A percentile compares a stretch with the other conserved stretches of the same genome.
These are phyloP conservation scores for Alosa sapidissima DNA, from an alignment of 2,797 vertebrate genomes.

Conservation along the genomic window DNA sequence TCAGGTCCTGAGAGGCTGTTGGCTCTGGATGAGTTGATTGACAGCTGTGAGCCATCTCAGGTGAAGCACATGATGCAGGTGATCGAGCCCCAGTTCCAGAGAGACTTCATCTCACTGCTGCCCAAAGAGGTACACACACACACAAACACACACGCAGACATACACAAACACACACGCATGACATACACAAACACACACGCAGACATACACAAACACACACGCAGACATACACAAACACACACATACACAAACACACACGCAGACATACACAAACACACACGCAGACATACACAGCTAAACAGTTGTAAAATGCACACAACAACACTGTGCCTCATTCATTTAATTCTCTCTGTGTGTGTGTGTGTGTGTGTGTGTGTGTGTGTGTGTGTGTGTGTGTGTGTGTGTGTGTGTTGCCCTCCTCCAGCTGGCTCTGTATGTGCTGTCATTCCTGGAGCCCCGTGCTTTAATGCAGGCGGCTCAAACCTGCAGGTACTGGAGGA, in stretches of 20 bases:
- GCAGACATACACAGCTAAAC: too few species aligned
- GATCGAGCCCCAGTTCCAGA: slow-evolving; percentile 94
- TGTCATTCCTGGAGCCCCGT: slow-evolving; percentile 91
- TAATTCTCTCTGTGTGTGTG: neutral
- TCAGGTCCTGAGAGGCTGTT: slow-evolving; percentile 90
- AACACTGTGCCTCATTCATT: neutral
- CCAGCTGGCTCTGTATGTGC: slow-evolving; percentile 89
- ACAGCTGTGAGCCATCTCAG: slow-evolving; percentile 90
- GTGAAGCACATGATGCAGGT: slow-evolving; percentile 98
- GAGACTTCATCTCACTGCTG: slow-evolving; percentile 95
- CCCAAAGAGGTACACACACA: slow-evolving; percentile 86
- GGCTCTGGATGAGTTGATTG: slow-evolving; percentile 92
- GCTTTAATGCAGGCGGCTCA: slow-evolving; percentile 92
- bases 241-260: too few species aligned
- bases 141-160: neutral
- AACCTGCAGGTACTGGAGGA: slow-evolving; percentile 94
- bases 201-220: slow-evolving; percentile 5
- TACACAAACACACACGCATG: neutral
- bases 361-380: slow-evolving; percentile 34
- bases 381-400: slow-evolving; percentile 30
- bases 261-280: slow-evolving; percentile 16
- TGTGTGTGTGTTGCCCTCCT: slow-evolving; percentile 22
- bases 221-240: too few species aligned
- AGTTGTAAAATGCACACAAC: neutral
- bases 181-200: slow-evolving; percentile 5